Percentiles rank a stretch among this genome's conserved stretches.
These are phyloP conservation scores for Lasaia peninsularis DNA, from an alignment of 1,140 invertebrate genomes.

Conservation along the genomic window DNA sequence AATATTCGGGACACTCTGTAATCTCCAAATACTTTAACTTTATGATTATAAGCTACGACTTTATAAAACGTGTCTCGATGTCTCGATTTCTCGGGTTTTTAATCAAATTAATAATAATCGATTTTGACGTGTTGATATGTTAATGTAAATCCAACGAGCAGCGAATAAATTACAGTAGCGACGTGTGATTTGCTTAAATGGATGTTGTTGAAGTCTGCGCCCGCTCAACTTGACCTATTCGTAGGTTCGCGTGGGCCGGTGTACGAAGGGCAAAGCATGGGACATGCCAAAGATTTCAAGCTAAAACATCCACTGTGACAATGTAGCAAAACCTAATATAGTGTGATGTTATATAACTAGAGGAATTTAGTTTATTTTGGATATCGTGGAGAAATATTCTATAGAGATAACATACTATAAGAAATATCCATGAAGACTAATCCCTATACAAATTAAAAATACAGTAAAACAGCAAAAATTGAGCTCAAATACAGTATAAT, in stretches of 20 bases:
- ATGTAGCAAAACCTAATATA: not conserved
- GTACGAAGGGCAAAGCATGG: conserved; percentile 19
- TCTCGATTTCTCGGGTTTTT: not conserved
- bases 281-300: conserved; percentile 8
- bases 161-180: conserved; percentile 21
- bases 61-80: too few relatives aligned
- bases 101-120: not conserved
- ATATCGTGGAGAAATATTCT: too few relatives aligned
- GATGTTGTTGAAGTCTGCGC: conserved; percentile 30
- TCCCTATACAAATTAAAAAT: too few relatives aligned
- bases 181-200: conserved; percentile 42
- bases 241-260: conserved; percentile 32
- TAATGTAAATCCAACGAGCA: not conserved
- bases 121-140: not conserved
- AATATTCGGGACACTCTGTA: too few relatives aligned
- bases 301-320: not conserved
- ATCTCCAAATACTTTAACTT: too few relatives aligned
- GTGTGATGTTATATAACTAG: not conserved
- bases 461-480: too few relatives aligned
- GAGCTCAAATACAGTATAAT: too few relatives aligned
- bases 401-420: too few relatives aligned
- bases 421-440: too few relatives aligned
- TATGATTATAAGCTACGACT: too few relatives aligned
- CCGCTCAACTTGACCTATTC: conserved; percentile 49
- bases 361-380: conserved; percentile 9